A percentile compares a stretch with the other conserved stretches of the same genome.
phyloP scores from a whole-genome alignment of 2,797 vertebrate species.

The Coreius guichenoti region DNA sequence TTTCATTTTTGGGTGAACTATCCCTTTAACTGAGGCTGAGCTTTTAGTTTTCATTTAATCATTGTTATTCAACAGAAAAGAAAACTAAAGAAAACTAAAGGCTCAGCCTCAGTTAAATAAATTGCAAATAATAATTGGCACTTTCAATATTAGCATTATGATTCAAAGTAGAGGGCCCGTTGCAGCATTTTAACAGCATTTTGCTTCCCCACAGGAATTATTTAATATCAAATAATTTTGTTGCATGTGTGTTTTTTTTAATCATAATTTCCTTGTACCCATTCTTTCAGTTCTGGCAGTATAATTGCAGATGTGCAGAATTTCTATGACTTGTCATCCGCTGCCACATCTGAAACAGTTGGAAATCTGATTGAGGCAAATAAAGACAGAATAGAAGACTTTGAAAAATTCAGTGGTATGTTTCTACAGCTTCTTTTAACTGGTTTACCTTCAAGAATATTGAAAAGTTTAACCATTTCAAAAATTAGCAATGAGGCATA shows the following conservation, averaged over 20 bases:
- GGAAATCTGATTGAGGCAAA: rapidly evolving
- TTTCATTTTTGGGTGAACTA: too few species aligned
- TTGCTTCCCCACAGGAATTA: neutral
- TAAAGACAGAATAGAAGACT: rapidly evolving
- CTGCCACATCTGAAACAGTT: rapidly evolving
- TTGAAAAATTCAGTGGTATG: rapidly evolving
- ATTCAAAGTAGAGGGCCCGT: neutral
- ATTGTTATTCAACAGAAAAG: neutral
- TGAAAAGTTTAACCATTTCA: neutral
- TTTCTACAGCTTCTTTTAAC: neutral
- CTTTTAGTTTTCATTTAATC: neutral
- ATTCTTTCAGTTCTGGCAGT: neutral
- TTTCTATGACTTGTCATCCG: neutral
- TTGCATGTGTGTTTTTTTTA: neutral
- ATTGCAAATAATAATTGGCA: neutral
- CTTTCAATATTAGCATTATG: neutral
- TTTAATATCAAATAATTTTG: neutral
- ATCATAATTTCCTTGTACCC: neutral
- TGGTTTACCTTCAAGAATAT: neutral
- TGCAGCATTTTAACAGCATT: neutral
- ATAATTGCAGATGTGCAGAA: constrained; percentile 50
- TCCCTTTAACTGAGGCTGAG: too few species aligned
- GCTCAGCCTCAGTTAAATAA: too few species aligned
- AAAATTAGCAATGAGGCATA: neutral
- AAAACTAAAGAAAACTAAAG: too few species aligned